phyloP scores from a whole-genome alignment of 2,113 vertebrate species.

The Mormyrus iriodes region DNA sequence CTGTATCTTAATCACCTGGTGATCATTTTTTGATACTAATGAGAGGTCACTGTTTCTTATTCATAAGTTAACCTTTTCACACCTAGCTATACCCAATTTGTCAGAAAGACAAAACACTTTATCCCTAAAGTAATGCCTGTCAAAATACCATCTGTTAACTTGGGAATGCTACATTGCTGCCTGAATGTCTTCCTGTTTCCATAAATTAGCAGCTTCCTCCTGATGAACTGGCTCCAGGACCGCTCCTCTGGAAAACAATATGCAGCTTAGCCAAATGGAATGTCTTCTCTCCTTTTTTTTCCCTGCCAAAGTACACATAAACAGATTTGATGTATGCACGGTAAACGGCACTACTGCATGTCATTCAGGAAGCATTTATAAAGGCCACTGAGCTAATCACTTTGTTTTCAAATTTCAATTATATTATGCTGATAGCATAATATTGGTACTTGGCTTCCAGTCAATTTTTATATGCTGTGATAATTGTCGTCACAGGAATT shows the following conservation, averaged over 20 bases:
- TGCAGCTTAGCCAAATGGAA: neutral
- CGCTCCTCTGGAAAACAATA: slow-evolving; percentile 27
- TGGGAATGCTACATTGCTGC: slow-evolving; percentile 41
- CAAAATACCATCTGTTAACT: slow-evolving; percentile 52
- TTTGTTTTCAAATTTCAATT: slow-evolving; percentile 11
- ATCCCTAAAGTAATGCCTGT: slow-evolving; percentile 41
- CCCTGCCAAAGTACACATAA: neutral
- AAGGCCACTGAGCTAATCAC: neutral
- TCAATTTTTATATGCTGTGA: neutral
- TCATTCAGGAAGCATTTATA: neutral
- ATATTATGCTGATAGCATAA: neutral
- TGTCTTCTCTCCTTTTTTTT: neutral
- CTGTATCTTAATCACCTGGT: neutral
- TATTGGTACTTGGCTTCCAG: neutral
- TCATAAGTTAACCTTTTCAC: slow-evolving; percentile 30
- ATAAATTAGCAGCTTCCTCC: slow-evolving; percentile 44
- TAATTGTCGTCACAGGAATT: neutral
- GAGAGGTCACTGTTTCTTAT: neutral
- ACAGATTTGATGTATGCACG: neutral
- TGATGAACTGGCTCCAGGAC: slow-evolving; percentile 30
- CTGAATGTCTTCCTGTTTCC: slow-evolving; percentile 46
- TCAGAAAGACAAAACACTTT: slow-evolving; percentile 45
- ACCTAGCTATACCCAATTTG: slow-evolving; percentile 43
- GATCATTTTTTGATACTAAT: neutral
- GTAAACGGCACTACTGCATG: neutral